Conservation (phyloP, 2,113 vertebrate genomes). For the Bufo gargarizans region DNA sequence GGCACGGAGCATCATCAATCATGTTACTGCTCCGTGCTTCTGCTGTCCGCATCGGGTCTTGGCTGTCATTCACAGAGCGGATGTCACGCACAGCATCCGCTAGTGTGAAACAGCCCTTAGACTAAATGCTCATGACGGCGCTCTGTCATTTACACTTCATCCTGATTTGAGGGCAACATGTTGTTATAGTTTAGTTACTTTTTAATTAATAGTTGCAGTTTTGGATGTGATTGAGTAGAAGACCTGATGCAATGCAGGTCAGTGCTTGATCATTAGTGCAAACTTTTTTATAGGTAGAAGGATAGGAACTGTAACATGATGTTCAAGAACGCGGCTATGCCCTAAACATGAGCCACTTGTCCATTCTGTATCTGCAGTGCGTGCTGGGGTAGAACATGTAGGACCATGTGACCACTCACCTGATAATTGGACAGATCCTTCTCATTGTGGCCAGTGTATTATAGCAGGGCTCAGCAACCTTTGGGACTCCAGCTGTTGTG, state of each 20-base stretch:
- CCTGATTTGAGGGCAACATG: too few species aligned
- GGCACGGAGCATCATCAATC: too few species aligned
- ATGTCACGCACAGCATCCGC: too few species aligned
- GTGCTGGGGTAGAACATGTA: not conserved
- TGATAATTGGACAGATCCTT: not conserved
- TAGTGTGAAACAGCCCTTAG: too few species aligned
- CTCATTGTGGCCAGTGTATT: not conserved
- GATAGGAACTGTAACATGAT: not conserved
- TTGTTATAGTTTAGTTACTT: too few species aligned
- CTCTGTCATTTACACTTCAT: too few species aligned
- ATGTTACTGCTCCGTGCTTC: too few species aligned
- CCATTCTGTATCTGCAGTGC: not conserved
- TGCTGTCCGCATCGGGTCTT: too few species aligned
- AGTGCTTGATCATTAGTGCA: not conserved
- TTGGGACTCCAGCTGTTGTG: too few species aligned
- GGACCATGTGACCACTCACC: not conserved
- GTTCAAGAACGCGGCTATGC: not conserved
- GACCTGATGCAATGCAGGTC: not conserved
- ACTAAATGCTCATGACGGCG: too few species aligned
- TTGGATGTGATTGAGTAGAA: not conserved
- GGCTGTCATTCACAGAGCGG: too few species aligned
- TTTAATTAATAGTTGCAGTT: not conserved
- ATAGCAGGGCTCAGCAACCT: not conserved
- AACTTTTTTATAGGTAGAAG: not conserved
- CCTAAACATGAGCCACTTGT: not conserved